phyloP scores from a whole-genome alignment of 2,888 invertebrate genomes.

The Eristalis intricaria region DNA sequence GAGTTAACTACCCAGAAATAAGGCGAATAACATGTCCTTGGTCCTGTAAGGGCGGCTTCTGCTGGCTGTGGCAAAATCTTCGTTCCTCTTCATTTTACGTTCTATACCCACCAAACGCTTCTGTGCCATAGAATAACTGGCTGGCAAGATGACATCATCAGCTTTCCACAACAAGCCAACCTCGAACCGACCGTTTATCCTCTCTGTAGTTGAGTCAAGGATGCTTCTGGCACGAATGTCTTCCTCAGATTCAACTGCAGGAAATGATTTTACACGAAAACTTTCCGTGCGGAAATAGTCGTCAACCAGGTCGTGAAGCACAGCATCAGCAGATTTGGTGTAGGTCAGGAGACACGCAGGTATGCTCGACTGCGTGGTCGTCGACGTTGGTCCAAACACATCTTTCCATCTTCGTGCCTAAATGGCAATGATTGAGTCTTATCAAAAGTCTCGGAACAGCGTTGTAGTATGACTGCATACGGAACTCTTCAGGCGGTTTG shows the following conservation, averaged over 20 bases:
- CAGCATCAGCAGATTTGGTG: slow-evolving; percentile 5
- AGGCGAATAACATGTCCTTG: no score
- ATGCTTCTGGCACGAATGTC: not conserved
- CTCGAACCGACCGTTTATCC: not conserved
- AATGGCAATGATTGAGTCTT: slow-evolving; percentile 47
- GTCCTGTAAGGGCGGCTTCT: no score
- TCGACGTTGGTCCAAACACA: slow-evolving; percentile 14
- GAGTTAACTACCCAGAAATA: no score
- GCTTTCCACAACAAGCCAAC: no score
- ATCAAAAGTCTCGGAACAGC: slow-evolving; percentile 34
- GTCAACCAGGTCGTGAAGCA: slow-evolving; percentile 11
- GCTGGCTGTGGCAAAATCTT: no score
- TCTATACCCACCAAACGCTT: no score
- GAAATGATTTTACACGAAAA: no score
- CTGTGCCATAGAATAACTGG: no score
- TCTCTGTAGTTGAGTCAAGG: slow-evolving; percentile 3
- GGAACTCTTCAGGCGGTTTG: not conserved
- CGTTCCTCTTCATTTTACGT: slow-evolving; percentile 56
- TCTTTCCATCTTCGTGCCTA: no score
- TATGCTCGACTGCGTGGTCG: not conserved
- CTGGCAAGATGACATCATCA: no score
- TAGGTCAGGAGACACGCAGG: slow-evolving; percentile 2
- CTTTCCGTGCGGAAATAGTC: no score
- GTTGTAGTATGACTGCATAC: slow-evolving; percentile 25
- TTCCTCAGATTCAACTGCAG: not conserved